Conservation (phyloP, 2,113 vertebrate species). For the Pedionomus torquatus region DNA sequence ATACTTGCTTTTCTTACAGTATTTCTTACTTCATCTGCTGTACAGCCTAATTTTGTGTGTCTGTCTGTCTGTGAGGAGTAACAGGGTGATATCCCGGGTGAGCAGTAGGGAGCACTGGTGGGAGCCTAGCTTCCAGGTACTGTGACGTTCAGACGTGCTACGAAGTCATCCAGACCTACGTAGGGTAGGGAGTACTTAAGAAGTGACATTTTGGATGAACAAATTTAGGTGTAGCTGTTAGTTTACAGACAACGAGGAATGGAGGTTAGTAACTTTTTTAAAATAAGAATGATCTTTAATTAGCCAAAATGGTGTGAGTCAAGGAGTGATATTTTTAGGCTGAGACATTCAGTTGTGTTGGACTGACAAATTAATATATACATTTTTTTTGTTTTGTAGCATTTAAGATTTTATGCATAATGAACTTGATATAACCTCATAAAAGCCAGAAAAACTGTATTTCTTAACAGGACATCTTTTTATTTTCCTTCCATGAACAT, state of each 20-base stretch:
- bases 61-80: background rate
- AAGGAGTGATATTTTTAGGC: background rate
- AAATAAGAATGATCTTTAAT: background rate
- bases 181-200: no score
- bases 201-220: background rate
- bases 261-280: background rate
- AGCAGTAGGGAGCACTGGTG: background rate
- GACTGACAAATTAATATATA: background rate
- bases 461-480: background rate
- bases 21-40: background rate
- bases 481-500: background rate
- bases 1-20: background rate
- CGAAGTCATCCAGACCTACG: background rate
- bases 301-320: background rate
- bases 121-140: background rate
- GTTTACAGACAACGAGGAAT: background rate
- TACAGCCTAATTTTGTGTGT: background rate
- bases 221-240: background rate
- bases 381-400: background rate
- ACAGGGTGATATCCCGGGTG: background rate
- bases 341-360: background rate
- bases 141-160: rapidly evolving
- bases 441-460: background rate
- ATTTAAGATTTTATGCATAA: background rate
- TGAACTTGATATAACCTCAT: background rate